A percentile compares a stretch with the other conserved stretches of the same genome.
These are phyloP conservation scores for Mola mola DNA, from an alignment of 2,113 vertebrate genomes.

Conservation along the genomic window DNA sequence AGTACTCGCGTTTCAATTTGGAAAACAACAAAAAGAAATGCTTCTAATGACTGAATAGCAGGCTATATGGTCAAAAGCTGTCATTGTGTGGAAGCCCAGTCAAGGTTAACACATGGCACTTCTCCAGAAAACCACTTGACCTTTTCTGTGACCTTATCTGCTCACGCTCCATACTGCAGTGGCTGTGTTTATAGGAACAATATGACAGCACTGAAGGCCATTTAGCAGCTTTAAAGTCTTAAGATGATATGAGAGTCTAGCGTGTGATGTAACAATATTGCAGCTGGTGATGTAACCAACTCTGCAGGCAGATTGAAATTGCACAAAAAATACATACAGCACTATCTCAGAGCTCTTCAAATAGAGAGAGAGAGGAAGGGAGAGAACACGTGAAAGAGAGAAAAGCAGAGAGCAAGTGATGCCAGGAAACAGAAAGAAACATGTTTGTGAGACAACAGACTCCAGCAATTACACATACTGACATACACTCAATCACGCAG, in stretches of 20 bases:
- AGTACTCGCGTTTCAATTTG: too few relatives aligned
- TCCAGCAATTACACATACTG: too few relatives aligned
- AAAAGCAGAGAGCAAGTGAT: too few relatives aligned
- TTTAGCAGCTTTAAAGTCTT: too few relatives aligned
- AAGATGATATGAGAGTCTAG: slow-evolving; percentile 1
- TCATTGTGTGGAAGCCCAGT: too few relatives aligned
- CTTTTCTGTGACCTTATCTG: slow-evolving; percentile 15
- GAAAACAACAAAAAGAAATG: too few relatives aligned
- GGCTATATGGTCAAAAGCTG: too few relatives aligned
- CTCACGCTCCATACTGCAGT: neutral
- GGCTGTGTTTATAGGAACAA: slow-evolving; percentile 3
- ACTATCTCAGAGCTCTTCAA: slow-evolving; percentile 19
- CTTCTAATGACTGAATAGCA: too few relatives aligned
- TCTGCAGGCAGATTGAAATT: slow-evolving; percentile 34
- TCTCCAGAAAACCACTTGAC: slow-evolving; percentile 2
- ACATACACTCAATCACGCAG: too few relatives aligned
- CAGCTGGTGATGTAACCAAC: slow-evolving; percentile 67
- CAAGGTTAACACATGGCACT: too few relatives aligned
- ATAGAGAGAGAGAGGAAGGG: neutral
- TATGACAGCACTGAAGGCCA: neutral
- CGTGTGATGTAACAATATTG: slow-evolving; percentile 61
- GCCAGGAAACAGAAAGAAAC: too few relatives aligned
- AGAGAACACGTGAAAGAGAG: neutral
- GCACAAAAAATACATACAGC: slow-evolving; percentile 21
- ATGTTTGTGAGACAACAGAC: too few relatives aligned